These are phyloP conservation scores for Leucoraja ocellata DNA, from an alignment of 2,797 vertebrate genomes.

Conservation along the genomic window DNA sequence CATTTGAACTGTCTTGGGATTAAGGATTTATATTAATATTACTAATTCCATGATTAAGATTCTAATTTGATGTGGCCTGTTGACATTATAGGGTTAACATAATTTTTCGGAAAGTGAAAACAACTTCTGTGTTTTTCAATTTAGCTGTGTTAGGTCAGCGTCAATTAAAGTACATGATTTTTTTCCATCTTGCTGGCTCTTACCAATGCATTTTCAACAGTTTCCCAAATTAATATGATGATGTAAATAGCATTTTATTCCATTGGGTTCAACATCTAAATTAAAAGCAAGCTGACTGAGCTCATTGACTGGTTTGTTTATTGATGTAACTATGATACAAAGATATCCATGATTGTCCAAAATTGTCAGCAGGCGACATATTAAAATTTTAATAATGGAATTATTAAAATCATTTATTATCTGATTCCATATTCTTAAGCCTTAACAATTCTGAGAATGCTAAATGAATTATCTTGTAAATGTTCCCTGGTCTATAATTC, in stretches of 20 bases:
- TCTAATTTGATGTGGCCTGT: not conserved
- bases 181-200: not conserved
- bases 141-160: not conserved
- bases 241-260: not conserved
- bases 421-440: too few species aligned
- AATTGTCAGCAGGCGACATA: too few species aligned
- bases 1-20: too few species aligned
- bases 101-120: not conserved
- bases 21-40: too few species aligned
- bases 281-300: not conserved
- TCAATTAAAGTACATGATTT: not conserved
- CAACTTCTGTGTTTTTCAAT: not conserved
- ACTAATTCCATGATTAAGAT: not conserved
- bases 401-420: too few species aligned
- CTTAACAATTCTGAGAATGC: too few species aligned
- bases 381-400: too few species aligned
- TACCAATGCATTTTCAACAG: not conserved
- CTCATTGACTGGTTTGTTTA: not conserved
- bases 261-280: not conserved
- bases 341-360: not conserved
- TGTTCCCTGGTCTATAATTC: too few species aligned
- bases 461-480: too few species aligned
- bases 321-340: not conserved
- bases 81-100: not conserved
- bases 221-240: not conserved